Conservation (phyloP, 2,888 invertebrate species). For the Cantharis nigra region DNA sequence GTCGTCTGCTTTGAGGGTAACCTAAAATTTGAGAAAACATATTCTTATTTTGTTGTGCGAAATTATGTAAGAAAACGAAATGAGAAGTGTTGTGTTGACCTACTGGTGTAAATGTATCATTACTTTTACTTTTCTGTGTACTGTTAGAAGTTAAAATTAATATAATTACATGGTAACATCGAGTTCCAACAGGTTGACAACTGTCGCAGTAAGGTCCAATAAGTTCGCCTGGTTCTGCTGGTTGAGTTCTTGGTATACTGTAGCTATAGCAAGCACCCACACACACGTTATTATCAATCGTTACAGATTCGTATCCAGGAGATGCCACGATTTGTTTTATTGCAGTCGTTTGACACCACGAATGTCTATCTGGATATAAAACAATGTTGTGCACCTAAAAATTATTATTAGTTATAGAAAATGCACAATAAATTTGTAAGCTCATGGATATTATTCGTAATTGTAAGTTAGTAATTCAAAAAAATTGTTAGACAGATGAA, state of each 20-base stretch:
- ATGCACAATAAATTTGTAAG: neutral
- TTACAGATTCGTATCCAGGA: slow-evolving; percentile 66
- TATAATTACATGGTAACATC: slow-evolving; percentile 65
- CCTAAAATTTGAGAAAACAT: slow-evolving; percentile 50
- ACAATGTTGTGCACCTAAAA: slow-evolving; percentile 70
- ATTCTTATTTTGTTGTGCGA: neutral
- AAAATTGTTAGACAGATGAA: too few relatives aligned
- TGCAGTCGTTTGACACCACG: slow-evolving; percentile 71
- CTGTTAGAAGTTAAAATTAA: slow-evolving; percentile 3
- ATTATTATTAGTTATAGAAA: neutral
- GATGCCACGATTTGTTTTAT: slow-evolving; percentile 72
- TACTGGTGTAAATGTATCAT: neutral
- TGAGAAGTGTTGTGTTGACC: neutral
- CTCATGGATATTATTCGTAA: too few relatives aligned
- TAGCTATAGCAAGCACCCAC: slow-evolving; percentile 75
- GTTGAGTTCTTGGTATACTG: slow-evolving; percentile 69
- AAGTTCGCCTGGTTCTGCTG: slow-evolving; percentile 68
- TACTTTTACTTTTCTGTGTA: neutral
- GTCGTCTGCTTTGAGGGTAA: slow-evolving; percentile 62
- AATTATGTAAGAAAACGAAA: neutral
- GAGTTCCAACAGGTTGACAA: slow-evolving; percentile 67
- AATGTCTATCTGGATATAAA: slow-evolving; percentile 70
- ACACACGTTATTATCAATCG: slow-evolving; percentile 72
- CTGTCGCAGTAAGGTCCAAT: slow-evolving; percentile 71
- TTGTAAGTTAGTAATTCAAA: too few relatives aligned